Evolutionary conservation across 2,888 invertebrate genomes (phyloP).

Genomic region (Noctua fimbriata): DNA sequence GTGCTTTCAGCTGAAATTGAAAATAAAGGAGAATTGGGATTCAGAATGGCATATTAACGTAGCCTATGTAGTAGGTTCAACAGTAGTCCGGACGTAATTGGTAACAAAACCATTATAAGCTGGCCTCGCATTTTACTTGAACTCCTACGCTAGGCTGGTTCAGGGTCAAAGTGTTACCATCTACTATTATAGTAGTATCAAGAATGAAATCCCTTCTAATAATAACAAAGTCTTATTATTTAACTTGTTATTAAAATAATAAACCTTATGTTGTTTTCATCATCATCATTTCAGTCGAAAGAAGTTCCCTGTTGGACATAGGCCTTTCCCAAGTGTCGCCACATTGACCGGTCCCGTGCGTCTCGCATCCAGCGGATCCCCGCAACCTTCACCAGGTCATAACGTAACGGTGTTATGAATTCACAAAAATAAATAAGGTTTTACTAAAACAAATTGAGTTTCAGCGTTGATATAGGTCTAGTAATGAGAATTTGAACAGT

Average conservation of each 20-base stretch:
- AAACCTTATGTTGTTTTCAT: background rate
- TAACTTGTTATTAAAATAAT: constrained; percentile 6
- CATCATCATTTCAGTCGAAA: no score
- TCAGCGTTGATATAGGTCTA: constrained; percentile 20
- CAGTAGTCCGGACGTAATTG: background rate
- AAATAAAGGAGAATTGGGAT: constrained; percentile 8
- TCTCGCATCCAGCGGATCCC: no score
- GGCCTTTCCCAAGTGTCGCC: no score
- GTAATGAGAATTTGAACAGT: constrained; percentile 49
- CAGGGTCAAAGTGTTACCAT: background rate
- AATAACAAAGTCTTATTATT: background rate
- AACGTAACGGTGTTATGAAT: background rate
- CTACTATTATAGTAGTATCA: background rate
- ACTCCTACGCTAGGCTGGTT: background rate
- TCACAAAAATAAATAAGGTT: constrained; percentile 10
- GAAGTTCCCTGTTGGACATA: no score
- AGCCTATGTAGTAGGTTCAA: background rate
- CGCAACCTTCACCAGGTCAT: no score
- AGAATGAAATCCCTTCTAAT: background rate
- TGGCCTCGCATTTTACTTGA: background rate
- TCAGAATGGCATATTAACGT: background rate
- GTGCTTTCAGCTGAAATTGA: background rate
- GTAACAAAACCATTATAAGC: background rate
- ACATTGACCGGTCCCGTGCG: no score
- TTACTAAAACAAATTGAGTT: constrained; percentile 37